phyloP scores from a whole-genome alignment of 2,888 invertebrate species.

The Acanthosoma haemorrhoidale region DNA sequence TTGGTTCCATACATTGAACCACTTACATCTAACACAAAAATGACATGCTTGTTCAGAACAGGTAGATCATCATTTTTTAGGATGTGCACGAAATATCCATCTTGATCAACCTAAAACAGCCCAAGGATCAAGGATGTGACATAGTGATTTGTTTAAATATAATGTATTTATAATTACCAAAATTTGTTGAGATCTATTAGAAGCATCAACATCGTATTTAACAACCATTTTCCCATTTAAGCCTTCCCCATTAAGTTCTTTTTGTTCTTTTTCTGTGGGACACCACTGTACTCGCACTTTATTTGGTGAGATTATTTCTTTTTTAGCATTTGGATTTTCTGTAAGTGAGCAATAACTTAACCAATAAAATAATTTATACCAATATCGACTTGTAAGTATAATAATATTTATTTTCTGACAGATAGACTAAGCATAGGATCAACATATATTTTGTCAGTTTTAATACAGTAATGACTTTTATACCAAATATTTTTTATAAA shows the following conservation, averaged over 20 bases:
- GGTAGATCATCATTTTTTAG: conserved; percentile 58
- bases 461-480: too few species aligned
- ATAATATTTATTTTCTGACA: too few species aligned
- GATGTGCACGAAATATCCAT: conserved; percentile 72
- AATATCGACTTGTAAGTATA: too few species aligned
- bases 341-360: too few species aligned
- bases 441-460: too few species aligned
- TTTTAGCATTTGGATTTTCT: not conserved
- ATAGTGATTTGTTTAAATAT: not conserved
- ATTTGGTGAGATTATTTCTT: conserved; percentile 41
- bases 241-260: conserved; percentile 50
- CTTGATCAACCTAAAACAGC: conserved; percentile 50
- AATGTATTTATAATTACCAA: conserved; percentile 45
- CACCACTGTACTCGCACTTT: conserved; percentile 55
- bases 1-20: conserved; percentile 68
- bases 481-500: too few species aligned
- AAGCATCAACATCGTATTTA: conserved; percentile 61
- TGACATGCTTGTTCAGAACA: conserved; percentile 59
- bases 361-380: too few species aligned
- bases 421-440: too few species aligned
- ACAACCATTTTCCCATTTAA: conserved; percentile 62
- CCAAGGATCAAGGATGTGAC: not conserved
- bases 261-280: conserved; percentile 58
- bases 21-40: conserved; percentile 71
- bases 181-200: conserved; percentile 53